Evolutionary conservation across 2,797 vertebrate genomes (phyloP), one percentile per base, ranked within the genome.

Genomic region (Hypotaenidia philippensis): DNA sequence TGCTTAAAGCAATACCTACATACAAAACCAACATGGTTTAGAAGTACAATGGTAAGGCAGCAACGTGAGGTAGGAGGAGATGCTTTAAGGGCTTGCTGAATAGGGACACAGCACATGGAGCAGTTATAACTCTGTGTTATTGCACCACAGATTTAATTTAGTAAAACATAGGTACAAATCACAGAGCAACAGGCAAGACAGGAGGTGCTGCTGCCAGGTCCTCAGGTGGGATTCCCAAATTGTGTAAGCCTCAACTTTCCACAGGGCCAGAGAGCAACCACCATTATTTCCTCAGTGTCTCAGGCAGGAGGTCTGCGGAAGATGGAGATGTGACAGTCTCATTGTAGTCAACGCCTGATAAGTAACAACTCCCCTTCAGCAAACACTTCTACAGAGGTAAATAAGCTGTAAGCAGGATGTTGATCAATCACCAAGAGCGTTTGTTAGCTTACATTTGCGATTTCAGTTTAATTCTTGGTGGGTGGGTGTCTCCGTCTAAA

Each of bases 401-500:
- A 74, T 64, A 76, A 86, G n/a, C 80, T 72, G 65, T 50, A 77
- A 74, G 29, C 17, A 32, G 47, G 45, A 16, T 66, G 76, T 32
- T 87, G n/a, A 92, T 82, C 65, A 22, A 83, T 72, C 91, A 60
- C 20, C 52, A 74, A 75, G 87, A 83, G 45, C 14, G 13, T 72
- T 77, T 82, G 36, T 68, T 75, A 88, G 20, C 34, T 79, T 66
- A 74, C 13, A 44, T 88, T 74, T 88, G 63, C 22, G 26, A 91
- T 93, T 90, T 77, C 74, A 57, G 40, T 76, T 94, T 83, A 61
- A 88, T 88, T 87, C 56, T 41, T 4, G 2, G 87, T 82, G 59
- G 82, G 87, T 86, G 59, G 69, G 26, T 82, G 70, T 60, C 80
- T 89, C 69, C 6, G 1, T 81, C 77, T 91, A 79, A 95, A 94